Evolutionary conservation across 1,140 invertebrate species (phyloP).

Genomic region (Anastatus disparis): DNA sequence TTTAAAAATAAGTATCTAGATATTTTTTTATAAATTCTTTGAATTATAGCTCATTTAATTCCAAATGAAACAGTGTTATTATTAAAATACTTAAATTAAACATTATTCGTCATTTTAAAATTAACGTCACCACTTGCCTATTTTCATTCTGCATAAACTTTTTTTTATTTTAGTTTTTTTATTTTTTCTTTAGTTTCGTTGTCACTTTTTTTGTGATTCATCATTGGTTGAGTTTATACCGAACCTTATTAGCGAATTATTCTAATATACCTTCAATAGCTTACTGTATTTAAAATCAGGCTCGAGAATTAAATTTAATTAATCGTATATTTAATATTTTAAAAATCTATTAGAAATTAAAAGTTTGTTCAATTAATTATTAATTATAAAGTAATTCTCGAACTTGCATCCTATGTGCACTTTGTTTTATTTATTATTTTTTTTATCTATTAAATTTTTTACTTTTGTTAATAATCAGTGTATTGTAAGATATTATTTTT

Average conservation of each 20-base stretch:
- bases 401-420: background rate
- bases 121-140: background rate
- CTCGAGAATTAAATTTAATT: background rate
- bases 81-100: too few relatives aligned
- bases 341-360: too few relatives aligned
- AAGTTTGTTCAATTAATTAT: too few relatives aligned
- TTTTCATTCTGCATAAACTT: conserved; percentile 27
- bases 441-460: background rate
- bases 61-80: too few relatives aligned
- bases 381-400: conserved; percentile 7
- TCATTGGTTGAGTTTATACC: conserved; percentile 36
- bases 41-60: too few relatives aligned
- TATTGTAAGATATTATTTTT: too few relatives aligned
- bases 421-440: background rate
- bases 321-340: too few relatives aligned
- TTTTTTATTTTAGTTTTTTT: conserved; percentile 23
- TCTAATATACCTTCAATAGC: background rate
- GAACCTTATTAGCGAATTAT: background rate
- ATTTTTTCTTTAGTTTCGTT: conserved; percentile 26
- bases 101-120: too few relatives aligned
- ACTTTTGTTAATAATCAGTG: too few relatives aligned
- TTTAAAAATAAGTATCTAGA: too few relatives aligned
- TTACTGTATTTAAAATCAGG: background rate
- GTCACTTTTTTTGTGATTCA: conserved; percentile 23
- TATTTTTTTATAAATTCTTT: too few relatives aligned